Evolutionary conservation across 92 coral and sea anemone genomes (phyloP), one percentile per base, ranked within the genome.

Genomic region (Zoanthus solanderi): DNA sequence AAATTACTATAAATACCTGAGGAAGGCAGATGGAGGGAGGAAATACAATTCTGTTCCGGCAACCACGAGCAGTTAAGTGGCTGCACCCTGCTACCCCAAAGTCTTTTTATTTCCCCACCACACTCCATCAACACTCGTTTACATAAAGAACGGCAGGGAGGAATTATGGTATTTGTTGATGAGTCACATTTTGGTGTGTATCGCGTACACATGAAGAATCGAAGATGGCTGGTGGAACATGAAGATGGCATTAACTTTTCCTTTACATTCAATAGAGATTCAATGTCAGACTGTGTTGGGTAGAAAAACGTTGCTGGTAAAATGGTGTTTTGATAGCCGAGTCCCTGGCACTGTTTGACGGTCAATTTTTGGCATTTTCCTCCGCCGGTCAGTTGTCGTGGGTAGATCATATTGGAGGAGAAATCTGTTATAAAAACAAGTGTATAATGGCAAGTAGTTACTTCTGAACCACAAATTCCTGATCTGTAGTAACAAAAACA

Each of bases 351-450:
- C 44, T 81, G 85, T 13, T 16, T 81, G 52, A 81, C 42, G 3
- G 57, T 81, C 32, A 81, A 48, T 81, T 8, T 81, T 47, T 81
- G 85, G 56, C 85, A 81, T 28, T 66, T 63, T 63, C 85, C 85
- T 65, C 75, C 85, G 2, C 85, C 85, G 17, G 85, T 81, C 23
- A 81, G 85, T 45, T 66, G 45, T 16, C 61, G 75, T 15, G 85
- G 85, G 44, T 81, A 81, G 4, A 81, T 1, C 60, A 63, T 57
- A 50, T 11, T 66, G 0, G 75, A 81, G n/a, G 74, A 65, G n/a
- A 52, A 60, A 81, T 81, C 85, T 81, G 61, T 80, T 10, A 37
- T 5, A 31, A 14, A 66, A 46, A 66, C 14, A 75, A 37, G 9
- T 50, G 12, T 18, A 63, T 17, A 18, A 63, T 16, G 9, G 8